phyloP scores from a whole-genome alignment of 2,797 vertebrate species.

The Dendrocincla fuliginosa region DNA sequence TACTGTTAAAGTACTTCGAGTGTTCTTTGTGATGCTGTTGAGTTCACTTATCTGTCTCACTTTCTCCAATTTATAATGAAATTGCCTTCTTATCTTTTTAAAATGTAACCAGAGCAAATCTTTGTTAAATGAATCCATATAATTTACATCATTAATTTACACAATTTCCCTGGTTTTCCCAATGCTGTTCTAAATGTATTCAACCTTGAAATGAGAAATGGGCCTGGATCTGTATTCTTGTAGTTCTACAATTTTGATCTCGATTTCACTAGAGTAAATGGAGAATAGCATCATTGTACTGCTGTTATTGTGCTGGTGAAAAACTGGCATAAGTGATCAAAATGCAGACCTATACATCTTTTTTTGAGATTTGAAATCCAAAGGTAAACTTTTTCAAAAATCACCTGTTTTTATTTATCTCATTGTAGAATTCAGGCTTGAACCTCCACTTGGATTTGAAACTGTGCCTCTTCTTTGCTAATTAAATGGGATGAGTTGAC shows the following conservation, averaged over 20 bases:
- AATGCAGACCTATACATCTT: not conserved
- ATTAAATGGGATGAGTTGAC: not conserved
- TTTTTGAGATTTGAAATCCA: not conserved
- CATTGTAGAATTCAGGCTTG: not conserved
- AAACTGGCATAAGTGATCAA: not conserved
- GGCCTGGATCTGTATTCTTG: not conserved
- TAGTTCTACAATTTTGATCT: not conserved
- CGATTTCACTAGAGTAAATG: not conserved
- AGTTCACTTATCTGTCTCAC: not conserved
- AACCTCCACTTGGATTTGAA: not conserved
- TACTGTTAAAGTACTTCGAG: not conserved
- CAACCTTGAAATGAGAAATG: conserved; percentile 9
- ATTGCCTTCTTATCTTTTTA: not conserved
- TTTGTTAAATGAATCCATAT: not conserved
- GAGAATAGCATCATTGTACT: not conserved
- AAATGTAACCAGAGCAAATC: not conserved
- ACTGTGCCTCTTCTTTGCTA: not conserved
- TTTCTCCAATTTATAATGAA: not conserved
- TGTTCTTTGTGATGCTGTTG: not conserved
- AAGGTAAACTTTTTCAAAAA: not conserved
- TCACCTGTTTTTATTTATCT: not conserved
- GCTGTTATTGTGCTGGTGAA: not conserved
- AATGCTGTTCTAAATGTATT: not conserved
- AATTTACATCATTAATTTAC: not conserved
- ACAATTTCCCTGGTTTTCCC: not conserved